Base-by-base conservation (phyloP, 2,888 invertebrate species). In the Cosmorhoe ocellata region DNA sequence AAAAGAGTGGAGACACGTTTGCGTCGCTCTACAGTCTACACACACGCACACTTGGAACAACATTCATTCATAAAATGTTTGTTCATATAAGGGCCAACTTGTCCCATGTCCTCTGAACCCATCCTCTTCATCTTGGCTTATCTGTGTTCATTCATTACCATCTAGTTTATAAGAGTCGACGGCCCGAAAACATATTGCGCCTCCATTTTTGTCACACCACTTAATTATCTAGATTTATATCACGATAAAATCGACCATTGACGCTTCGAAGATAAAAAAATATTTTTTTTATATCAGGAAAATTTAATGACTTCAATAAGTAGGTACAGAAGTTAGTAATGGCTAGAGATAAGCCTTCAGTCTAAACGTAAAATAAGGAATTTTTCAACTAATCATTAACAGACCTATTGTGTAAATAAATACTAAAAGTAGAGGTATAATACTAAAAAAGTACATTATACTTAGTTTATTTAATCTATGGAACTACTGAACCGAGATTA, bases 181-280 rank as follows among this genome's bases (percentile, higher is more conserved):
- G 86, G 83, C 67, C 80, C 86, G 83, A 84, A 81, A 84, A 87
- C 84, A 81, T 75, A 88, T 86, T 81, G 83, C 82, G 81, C 87
- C 85, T 87, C 81, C 74, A 87, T 82, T 89, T 89, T 88, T 89
- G 88, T 89, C 86, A 82, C 85, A 83, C 80, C 83, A 81, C 86
- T 89, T 88, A 89, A 89, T 89, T 89, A 88, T 87, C 84, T 77
- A 79, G 83, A 84, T 89, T 85, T 87, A 86, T 84, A 85, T 84
- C 81, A 71, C 67, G 88, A 89, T 89, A 87, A 85, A 80, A 83
- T 79, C 83, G 69, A 77, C 66, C 69, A 64, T 65, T 63, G 63
- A 71, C 69, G 62, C 67, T 67, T 71, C 64, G 67, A 63, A 71
- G 67, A 75, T 74, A 77, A 69, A 67, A 61, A 54, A 57, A 62